A percentile compares a stretch with the other conserved stretches of the same genome.
Evolutionary conservation across 2,888 invertebrate species (phyloP).

Genomic region (Metalampra italica): DNA sequence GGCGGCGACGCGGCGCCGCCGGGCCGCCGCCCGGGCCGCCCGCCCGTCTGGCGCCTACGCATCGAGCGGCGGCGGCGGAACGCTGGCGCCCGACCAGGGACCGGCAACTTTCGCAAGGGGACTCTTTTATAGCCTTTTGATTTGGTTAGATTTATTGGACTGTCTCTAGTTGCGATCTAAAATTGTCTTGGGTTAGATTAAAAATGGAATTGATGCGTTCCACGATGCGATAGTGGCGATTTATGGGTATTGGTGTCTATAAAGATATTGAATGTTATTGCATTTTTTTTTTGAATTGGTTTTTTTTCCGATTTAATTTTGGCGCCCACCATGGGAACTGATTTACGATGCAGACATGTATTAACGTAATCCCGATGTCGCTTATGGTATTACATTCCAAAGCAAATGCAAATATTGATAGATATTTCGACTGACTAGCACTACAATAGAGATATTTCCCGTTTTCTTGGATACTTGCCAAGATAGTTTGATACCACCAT

Average conservation of each 20-base stretch:
- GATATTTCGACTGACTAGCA: too few relatives aligned
- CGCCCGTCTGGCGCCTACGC: conserved; percentile 72
- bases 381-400: too few relatives aligned
- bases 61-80: conserved; percentile 25
- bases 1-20: conserved; percentile 59
- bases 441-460: too few relatives aligned
- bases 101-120: not conserved
- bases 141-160: conserved; percentile 51
- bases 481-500: too few relatives aligned
- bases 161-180: conserved; percentile 19
- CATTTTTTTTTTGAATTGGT: not conserved
- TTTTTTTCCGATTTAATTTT: not conserved
- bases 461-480: too few relatives aligned
- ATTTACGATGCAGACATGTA: not conserved
- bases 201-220: conserved; percentile 1
- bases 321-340: conserved; percentile 4
- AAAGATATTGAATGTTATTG: not conserved
- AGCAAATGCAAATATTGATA: too few relatives aligned
- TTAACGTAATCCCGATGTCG: too few relatives aligned
- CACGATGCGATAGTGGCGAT: not conserved
- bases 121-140: conserved; percentile 43
- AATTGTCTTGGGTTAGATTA: conserved; percentile 6
- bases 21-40: conserved; percentile 63
- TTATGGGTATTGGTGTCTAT: conserved; percentile 3
- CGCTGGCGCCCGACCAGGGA: not conserved